Evolutionary conservation across 2,888 invertebrate genomes (phyloP), one percentile per base, ranked within the genome.

Genomic region (Orchesellides sinensis): DNA sequence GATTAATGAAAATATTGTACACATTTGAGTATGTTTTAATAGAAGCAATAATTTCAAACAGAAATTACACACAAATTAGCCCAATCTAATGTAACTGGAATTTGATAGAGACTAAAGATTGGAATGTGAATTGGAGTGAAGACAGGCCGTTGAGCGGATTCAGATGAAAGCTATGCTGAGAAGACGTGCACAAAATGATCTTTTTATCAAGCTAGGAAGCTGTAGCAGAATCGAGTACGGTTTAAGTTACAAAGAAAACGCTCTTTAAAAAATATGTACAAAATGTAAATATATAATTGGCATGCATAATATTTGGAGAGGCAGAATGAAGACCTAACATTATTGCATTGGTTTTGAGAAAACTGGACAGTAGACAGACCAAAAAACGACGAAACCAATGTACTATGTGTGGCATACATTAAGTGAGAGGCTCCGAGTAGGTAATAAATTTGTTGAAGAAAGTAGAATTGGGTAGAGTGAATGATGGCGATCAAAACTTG

Each of bases 391-490:
- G 40, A 40, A 40, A 40, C 40, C n/a, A 40, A 40, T 40, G n/a
- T n/a, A n/a, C n/a, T n/a, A n/a, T n/a, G n/a, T 40, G 40, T 10
- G 40, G 40, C 10, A n/a, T 40, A 40, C 10, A 32, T 29, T 47
- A 29, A 66, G 66, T 29, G 40, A 63, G 69, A 54, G 56, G 73
- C 80, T 80, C 61, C 80, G 59, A 80, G 61, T 74, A 40, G 83
- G 87, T 80, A 87, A 88, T 87, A 88, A 88, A 87, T 88, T 88
- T 85, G 86, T 87, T 86, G 87, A 87, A 86, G 87, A 83, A 81
- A 68, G 72, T 73, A 35, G 81, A 69, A 81, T 81, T 69, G 52
- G 61, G 81, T 74, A 70, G 68, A 81, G 61, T 80, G 68, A 80
- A 80, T 80, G 68, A 77, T 70, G 59, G 61, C 61, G 49, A 72